Percentiles rank a stretch among this genome's conserved stretches.
phyloP scores from a whole-genome alignment of 2,113 vertebrate genomes.

The Anolis sagrei region DNA sequence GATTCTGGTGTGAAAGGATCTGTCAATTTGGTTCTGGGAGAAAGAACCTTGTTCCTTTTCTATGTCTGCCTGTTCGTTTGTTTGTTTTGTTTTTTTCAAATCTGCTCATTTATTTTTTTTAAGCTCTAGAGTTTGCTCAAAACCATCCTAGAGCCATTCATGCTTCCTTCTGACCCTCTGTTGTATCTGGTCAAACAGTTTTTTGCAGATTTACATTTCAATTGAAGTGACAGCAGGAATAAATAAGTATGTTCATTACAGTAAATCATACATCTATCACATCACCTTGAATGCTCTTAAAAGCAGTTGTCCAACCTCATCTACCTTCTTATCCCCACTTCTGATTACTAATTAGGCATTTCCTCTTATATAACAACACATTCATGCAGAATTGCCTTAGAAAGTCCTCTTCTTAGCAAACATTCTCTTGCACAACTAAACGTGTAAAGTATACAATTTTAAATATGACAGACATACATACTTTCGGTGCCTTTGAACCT shows the following conservation, averaged over 20 bases:
- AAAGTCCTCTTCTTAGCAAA: neutral
- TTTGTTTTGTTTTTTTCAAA: too few species aligned
- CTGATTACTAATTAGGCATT: neutral
- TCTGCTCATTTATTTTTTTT: too few species aligned
- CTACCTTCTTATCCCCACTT: neutral
- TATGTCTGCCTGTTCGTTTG: too few species aligned
- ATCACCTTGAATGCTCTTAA: neutral
- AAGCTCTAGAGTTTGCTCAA: too few species aligned
- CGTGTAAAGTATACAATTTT: neutral
- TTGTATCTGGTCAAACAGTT: neutral
- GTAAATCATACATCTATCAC: neutral
- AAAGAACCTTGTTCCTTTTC: too few species aligned
- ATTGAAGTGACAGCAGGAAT: neutral
- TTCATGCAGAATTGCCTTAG: neutral
- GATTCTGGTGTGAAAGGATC: neutral
- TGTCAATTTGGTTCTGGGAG: neutral
- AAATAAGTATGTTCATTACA: neutral
- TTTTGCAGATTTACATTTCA: neutral
- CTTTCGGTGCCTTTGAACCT: neutral
- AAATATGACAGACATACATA: neutral
- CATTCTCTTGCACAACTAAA: neutral
- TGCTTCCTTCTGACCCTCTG: too few species aligned
- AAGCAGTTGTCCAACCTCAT: neutral
- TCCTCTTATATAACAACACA: neutral
- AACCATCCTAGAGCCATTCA: too few species aligned